Conservation (phyloP, 1,140 invertebrate genomes). For the Drosophila kanapiae region DNA sequence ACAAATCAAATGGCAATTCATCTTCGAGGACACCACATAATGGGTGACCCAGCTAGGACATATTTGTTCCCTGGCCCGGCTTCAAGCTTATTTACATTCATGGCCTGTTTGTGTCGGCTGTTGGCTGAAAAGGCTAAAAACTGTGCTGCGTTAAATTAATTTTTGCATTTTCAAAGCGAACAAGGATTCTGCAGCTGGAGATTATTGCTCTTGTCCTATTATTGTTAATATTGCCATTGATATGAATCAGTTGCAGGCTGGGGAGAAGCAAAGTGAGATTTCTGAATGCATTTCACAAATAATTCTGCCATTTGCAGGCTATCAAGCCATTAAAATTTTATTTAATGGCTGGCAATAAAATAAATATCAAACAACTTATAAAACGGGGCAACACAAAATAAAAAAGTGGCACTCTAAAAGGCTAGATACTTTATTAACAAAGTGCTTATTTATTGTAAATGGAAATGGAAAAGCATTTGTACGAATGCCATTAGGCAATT, state of each 20-base stretch:
- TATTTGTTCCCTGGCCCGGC: slow-evolving; percentile 5
- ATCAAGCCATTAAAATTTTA: slow-evolving; percentile 26
- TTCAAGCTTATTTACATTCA: slow-evolving; percentile 48
- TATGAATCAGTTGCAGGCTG: slow-evolving; percentile 59
- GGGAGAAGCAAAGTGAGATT: slow-evolving; percentile 1
- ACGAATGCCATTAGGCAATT: slow-evolving; percentile 19
- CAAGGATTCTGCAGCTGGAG: slow-evolving; percentile 34
- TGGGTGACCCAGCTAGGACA: slow-evolving; percentile 31
- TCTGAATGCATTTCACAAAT: slow-evolving; percentile 27
- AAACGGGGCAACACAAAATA: not conserved
- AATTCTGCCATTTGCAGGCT: slow-evolving; percentile 36
- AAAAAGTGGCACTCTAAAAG: slow-evolving; percentile 1
- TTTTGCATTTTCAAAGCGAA: slow-evolving; percentile 53
- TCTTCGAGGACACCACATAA: slow-evolving; percentile 60
- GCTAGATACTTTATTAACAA: slow-evolving; percentile 7
- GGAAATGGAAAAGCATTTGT: slow-evolving; percentile 21
- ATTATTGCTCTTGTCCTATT: slow-evolving; percentile 42
- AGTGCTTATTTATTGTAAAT: slow-evolving; percentile 19
- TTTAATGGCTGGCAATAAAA: slow-evolving; percentile 42
- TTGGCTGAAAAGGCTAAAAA: slow-evolving; percentile 34
- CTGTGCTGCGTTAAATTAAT: slow-evolving; percentile 56
- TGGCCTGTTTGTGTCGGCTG: slow-evolving; percentile 40
- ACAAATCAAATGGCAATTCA: slow-evolving; percentile 84
- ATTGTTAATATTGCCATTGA: slow-evolving; percentile 54
- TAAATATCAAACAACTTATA: slow-evolving; percentile 26